Evolutionary conservation across 1,140 invertebrate genomes (phyloP), one percentile per base, ranked within the genome.

Genomic region (Anadara kagoshimensis): DNA sequence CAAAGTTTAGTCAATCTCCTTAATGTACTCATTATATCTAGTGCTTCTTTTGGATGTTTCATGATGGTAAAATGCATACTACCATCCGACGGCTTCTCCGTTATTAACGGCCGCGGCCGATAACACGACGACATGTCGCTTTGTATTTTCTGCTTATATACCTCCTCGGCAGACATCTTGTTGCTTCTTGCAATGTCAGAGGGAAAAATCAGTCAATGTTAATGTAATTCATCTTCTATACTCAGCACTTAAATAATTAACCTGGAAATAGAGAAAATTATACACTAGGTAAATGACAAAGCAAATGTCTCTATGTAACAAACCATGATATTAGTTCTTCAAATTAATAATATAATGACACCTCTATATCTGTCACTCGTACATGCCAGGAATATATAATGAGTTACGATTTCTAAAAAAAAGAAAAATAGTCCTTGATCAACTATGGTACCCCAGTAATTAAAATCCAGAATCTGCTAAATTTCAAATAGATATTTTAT

Each of bases 1-100:
- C 96, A 97, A 5, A 97, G 90, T 94, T 97, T 96, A 75, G 94
- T 93, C 87, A 96, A 94, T 20, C 93, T 94, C 16, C 94, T 90
- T 94, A 97, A 96, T 87, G 95, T 94, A 83, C 93, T 95, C 94
- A 97, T 95, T 91, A 93, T 92, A 90, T 94, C 95, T 90, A 96
- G 93, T 29, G 94, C 93, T 83, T 96, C 94, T 78, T 94, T 94
- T 7, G 95, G 91, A 86, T 96, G 96, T 85, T 93, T 95, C 57
- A 93, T 92, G 91, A 96, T 94, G 81, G 92, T 94, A 89, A 96
- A 96, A 72, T 94, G 94, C 93, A 96, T 95, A 82, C 95, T 94
- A 4, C 94, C 94, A 81, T 89, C 87, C 0, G 84, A 61, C 45
- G 87, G 82, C 63, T 86, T 84, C 63, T 83, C 80, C 14, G 83